These are phyloP conservation scores for Nothobranchius furzeri DNA, from an alignment of 2,113 vertebrate species.

Conservation along the genomic window DNA sequence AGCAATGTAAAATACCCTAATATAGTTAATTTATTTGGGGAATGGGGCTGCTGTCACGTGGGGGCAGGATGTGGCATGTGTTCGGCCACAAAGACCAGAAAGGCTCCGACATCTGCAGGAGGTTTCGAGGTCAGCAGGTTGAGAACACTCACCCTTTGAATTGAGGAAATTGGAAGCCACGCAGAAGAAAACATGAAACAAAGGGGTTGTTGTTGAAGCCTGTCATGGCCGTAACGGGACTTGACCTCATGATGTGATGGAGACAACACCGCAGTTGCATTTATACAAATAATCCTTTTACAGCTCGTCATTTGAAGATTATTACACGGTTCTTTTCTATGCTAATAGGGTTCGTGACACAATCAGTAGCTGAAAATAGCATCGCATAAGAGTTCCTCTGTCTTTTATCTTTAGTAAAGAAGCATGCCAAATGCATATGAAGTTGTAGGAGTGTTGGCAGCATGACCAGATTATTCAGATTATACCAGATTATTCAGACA, in stretches of 20 bases:
- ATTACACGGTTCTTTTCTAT: slow-evolving; percentile 16
- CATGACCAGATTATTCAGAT: no score
- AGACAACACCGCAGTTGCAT: slow-evolving; percentile 20
- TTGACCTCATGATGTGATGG: slow-evolving; percentile 54
- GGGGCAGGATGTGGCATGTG: slow-evolving; percentile 24
- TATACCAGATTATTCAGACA: no score
- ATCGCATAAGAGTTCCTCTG: no score
- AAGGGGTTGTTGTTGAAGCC: slow-evolving; percentile 45
- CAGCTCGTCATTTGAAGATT: slow-evolving; percentile 21
- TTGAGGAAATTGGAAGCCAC: slow-evolving; percentile 51
- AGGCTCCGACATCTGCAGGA: slow-evolving; percentile 5
- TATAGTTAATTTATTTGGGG: slow-evolving; percentile 41
- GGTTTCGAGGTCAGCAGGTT: slow-evolving; percentile 39
- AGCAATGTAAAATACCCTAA: slow-evolving; percentile 36
- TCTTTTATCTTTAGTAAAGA: no score
- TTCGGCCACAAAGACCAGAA: slow-evolving; percentile 25
- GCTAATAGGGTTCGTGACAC: slow-evolving; percentile 15
- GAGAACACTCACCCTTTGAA: slow-evolving; percentile 49
- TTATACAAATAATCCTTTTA: slow-evolving; percentile 46
- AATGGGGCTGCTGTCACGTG: slow-evolving; percentile 17
- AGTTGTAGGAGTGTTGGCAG: no score
- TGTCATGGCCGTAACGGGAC: slow-evolving; percentile 41
- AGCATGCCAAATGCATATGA: no score
- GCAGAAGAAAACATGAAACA: slow-evolving; percentile 54
- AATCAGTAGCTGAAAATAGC: background rate